phyloP scores from a whole-genome alignment of 2,888 invertebrate species.

The Caenorhabditis sp. region DNA sequence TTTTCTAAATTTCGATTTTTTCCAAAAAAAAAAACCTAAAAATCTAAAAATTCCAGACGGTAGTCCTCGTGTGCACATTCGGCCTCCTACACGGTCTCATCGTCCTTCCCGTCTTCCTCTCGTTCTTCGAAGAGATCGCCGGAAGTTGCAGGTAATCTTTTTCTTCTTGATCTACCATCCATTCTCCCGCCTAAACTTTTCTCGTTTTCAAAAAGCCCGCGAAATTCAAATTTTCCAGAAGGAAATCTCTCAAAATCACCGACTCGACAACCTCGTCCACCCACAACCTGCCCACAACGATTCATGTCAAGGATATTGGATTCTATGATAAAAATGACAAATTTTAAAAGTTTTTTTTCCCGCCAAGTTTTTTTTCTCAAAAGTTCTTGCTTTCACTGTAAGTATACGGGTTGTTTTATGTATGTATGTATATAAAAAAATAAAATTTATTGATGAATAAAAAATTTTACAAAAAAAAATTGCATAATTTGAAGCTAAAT shows the following conservation, averaged over 20 bases:
- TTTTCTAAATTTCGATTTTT: neutral
- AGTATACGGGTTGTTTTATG: too few relatives aligned
- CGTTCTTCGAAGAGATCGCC: conserved; percentile 54
- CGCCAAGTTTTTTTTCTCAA: neutral
- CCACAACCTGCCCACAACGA: conserved; percentile 23
- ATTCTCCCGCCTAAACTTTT: too few relatives aligned
- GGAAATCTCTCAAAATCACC: conserved; percentile 14
- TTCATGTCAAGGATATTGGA: conserved; percentile 18
- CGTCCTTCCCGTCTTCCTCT: conserved; percentile 73
- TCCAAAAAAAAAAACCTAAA: neutral
- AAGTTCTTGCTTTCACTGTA: neutral
- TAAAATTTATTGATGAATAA: too few relatives aligned
- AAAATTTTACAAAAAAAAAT: neutral
- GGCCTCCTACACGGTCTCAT: conserved; percentile 76
- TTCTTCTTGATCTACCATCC: neutral
- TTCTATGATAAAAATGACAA: conserved; percentile 9
- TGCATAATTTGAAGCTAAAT: neutral
- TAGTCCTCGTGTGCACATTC: conserved; percentile 73
- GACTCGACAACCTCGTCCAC: conserved; percentile 5
- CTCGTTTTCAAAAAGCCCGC: neutral
- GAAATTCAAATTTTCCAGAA: neutral
- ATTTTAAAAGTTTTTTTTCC: conserved; percentile 8
- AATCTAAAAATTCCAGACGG: conserved; percentile 64
- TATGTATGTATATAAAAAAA: too few relatives aligned
- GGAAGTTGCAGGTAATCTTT: conserved; percentile 24